Base-by-base conservation (phyloP, 2,797 vertebrate genomes). In the Aythya fuligula region DNA sequence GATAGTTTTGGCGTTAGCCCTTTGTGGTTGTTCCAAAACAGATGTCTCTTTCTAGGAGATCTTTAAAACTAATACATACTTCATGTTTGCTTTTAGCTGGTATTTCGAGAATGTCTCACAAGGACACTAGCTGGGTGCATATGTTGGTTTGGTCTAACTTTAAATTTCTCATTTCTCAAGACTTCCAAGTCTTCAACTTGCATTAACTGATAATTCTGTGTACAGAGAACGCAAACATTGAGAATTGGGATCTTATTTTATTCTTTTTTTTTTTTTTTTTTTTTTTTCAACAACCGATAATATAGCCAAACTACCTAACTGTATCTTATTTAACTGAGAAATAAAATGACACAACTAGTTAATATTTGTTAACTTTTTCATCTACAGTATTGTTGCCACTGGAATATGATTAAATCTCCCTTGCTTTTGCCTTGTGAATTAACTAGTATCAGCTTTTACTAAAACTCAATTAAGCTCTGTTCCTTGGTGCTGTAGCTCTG, bases 21-120 rank as follows among this genome's bases (percentile, higher is more conserved):
- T 83, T 61, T 81, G 62, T 47, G 85, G 18, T 20, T 83, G 58
- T 34, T 94, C 95, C 95, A 96, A 66, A 83, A 69, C 72, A 93
- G 85, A 93, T 84, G 94, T 93, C 90, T 95, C 95, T 94, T 95
- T 96, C 94, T 87, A 95, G 94, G 95, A 97, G 85, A 87, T 30
- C 51, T 80, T 80, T 32, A 38, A 74, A 80, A 32, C 49, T 36
- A 38, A n/a, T 11, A 9, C 45, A 14, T 4, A 39, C 53, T 65
- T 67, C 25, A 3, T 32, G 8, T 36, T 41, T 56, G 79, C 41
- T 41, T 74, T 61, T 19, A 51, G 61, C 58, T 56, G 85, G 45
- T 34, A 54, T 41, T 85, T 67, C 27, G 53, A 47, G 56, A 47
- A 19, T 5, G 49, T 20, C 36, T 43, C 88, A 11, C n/a, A 57